phyloP scores from a whole-genome alignment of 2,797 vertebrate species.

The Malurus splendens region DNA sequence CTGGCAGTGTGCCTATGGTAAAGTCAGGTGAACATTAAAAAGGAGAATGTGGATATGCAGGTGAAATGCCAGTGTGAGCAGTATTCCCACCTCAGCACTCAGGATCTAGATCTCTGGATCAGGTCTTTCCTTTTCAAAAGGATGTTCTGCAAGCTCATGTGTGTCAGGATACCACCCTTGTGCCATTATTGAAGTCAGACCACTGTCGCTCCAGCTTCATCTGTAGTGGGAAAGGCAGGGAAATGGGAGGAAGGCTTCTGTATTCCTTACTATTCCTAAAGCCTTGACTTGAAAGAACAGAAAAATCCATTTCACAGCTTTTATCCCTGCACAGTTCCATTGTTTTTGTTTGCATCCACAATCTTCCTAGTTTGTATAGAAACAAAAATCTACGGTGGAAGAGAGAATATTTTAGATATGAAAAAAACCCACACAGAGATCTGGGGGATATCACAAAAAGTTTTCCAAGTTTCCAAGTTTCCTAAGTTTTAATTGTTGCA shows the following conservation, averaged over 20 bases:
- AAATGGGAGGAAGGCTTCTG: neutral
- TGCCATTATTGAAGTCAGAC: neutral
- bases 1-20: fast-evolving
- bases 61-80: neutral
- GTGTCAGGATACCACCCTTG: neutral
- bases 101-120: neutral
- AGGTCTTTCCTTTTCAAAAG: neutral
- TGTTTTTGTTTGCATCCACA: neutral
- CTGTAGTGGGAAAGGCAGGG: neutral
- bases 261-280: neutral
- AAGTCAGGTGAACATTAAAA: neutral
- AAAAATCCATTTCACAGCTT: neutral
- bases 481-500: neutral
- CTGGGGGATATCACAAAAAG: neutral
- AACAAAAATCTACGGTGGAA: neutral
- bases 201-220: neutral
- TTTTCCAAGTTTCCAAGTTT: neutral
- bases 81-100: neutral
- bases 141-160: neutral
- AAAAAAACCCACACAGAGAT: neutral
- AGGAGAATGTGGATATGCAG: neutral
- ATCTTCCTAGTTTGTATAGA: neutral
- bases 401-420: neutral
- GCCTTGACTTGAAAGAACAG: neutral
- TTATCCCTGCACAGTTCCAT: neutral